These are phyloP conservation scores for Plecotus auritus DNA, from an alignment of 2,113 vertebrate species.

Conservation along the genomic window DNA sequence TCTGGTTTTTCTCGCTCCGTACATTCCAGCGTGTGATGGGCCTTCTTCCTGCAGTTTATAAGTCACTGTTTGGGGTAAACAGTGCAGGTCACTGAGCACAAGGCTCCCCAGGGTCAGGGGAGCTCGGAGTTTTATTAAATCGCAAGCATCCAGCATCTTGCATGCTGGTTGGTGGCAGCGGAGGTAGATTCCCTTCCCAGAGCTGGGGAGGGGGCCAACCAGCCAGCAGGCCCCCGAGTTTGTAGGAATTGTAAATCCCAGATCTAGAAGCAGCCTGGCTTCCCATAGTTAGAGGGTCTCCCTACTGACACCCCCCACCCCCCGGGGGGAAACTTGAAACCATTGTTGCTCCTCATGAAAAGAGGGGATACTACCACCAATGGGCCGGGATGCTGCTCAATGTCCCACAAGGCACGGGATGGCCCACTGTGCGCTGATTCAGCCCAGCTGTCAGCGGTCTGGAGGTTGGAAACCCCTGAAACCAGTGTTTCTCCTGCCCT, in stretches of 20 bases:
- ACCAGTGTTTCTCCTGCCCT: not conserved
- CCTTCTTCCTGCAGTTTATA: not conserved
- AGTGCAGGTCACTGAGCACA: not conserved
- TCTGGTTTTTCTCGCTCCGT: not conserved
- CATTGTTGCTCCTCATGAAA: not conserved
- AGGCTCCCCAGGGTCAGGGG: not conserved
- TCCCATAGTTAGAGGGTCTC: not conserved
- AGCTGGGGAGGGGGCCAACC: not conserved
- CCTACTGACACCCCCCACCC: too few species aligned
- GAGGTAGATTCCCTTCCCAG: not conserved
- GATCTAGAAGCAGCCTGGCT: not conserved
- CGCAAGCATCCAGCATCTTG: not conserved
- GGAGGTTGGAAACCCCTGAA: not conserved
- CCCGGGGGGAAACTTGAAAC: not conserved
- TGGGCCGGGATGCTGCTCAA: not conserved
- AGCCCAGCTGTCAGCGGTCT: not conserved
- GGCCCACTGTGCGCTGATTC: not conserved
- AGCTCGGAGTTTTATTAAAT: not conserved
- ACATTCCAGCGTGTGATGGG: not conserved
- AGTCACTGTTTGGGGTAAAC: conserved; percentile 50
- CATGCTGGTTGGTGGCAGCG: not conserved
- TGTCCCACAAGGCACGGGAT: fast-evolving
- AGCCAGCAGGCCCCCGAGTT: not conserved
- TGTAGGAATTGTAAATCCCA: not conserved
- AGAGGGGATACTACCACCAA: too few species aligned